Conservation (phyloP, 2,888 invertebrate species). For the Hirtodrosophila cameraria region DNA sequence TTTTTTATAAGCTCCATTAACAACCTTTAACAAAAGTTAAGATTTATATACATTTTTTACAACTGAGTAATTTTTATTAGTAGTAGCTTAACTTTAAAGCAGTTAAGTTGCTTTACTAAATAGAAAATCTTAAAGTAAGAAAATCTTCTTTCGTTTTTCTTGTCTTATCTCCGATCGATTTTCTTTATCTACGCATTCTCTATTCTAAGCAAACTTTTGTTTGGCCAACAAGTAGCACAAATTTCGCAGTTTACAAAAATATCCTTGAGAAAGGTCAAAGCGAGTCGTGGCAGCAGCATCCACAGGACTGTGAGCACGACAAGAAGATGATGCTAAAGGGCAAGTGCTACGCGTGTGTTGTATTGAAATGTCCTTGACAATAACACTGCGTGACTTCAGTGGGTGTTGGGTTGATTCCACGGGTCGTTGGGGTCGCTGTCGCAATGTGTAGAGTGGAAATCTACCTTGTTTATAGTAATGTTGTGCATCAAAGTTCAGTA, state of each 20-base stretch:
- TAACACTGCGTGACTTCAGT: slow-evolving; percentile 67
- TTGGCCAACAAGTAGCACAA: slow-evolving; percentile 35
- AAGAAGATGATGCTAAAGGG: not conserved
- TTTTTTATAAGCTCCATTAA: too few relatives aligned
- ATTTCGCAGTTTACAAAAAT: slow-evolving; percentile 48
- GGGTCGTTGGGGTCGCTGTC: slow-evolving; percentile 3
- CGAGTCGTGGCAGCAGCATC: slow-evolving; percentile 51
- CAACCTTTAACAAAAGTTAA: too few relatives aligned
- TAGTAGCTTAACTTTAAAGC: too few relatives aligned
- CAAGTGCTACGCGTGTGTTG: slow-evolving; percentile 50
- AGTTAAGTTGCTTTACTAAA: too few relatives aligned
- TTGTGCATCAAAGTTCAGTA: too few relatives aligned
- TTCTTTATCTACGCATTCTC: not conserved
- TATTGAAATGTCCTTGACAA: slow-evolving; percentile 77
- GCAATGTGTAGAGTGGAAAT: slow-evolving; percentile 31
- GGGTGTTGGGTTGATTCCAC: slow-evolving; percentile 1
- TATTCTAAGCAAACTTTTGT: slow-evolving; percentile 4
- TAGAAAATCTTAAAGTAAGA: too few relatives aligned
- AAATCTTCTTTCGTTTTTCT: too few relatives aligned
- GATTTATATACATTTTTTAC: too few relatives aligned
- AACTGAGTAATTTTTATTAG: too few relatives aligned
- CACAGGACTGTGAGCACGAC: slow-evolving; percentile 4
- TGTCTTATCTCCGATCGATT: slow-evolving; percentile 1
- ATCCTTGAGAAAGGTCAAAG: slow-evolving; percentile 77
- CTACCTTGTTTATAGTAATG: too few relatives aligned